These are phyloP conservation scores for Eupithecia tripunctaria DNA, from an alignment of 2,888 invertebrate genomes.

Conservation along the genomic window DNA sequence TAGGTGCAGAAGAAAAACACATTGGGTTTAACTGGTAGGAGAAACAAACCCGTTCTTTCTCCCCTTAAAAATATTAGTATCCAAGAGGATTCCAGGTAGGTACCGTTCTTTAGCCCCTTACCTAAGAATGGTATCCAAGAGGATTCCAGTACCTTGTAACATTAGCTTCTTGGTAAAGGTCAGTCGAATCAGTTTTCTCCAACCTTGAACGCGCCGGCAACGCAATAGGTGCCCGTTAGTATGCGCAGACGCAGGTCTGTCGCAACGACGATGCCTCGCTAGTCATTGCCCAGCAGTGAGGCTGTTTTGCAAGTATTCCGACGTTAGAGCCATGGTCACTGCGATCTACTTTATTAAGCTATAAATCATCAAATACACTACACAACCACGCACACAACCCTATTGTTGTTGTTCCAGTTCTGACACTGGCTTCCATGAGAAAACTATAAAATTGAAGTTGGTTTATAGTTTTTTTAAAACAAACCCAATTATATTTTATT, in stretches of 20 bases:
- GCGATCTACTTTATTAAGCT: background rate
- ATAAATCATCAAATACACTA: background rate
- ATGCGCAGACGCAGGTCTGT: slow-evolving; percentile 37
- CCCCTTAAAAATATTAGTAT: too few relatives aligned
- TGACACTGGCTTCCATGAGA: too few relatives aligned
- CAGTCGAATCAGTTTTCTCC: slow-evolving; percentile 37
- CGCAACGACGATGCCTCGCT: slow-evolving; percentile 25
- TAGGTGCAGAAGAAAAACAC: too few relatives aligned
- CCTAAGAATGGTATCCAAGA: background rate
- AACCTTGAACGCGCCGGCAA: slow-evolving; percentile 38
- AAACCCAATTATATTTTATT: too few relatives aligned
- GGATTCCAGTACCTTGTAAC: background rate
- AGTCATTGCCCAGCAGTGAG: background rate
- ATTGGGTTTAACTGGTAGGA: too few relatives aligned
- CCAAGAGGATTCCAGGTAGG: background rate
- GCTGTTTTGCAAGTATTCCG: slow-evolving; percentile 4
- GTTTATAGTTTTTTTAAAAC: too few relatives aligned
- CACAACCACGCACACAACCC: too few relatives aligned
- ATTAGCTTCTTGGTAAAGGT: slow-evolving; percentile 14
- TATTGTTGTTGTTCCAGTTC: too few relatives aligned
- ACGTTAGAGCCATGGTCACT: background rate
- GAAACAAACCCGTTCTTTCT: too few relatives aligned
- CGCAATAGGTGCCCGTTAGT: slow-evolving; percentile 38
- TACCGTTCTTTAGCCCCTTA: too few relatives aligned
- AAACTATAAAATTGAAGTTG: too few relatives aligned